phyloP scores from a whole-genome alignment of 2,113 vertebrate genomes.

The Galeopterus variegatus region DNA sequence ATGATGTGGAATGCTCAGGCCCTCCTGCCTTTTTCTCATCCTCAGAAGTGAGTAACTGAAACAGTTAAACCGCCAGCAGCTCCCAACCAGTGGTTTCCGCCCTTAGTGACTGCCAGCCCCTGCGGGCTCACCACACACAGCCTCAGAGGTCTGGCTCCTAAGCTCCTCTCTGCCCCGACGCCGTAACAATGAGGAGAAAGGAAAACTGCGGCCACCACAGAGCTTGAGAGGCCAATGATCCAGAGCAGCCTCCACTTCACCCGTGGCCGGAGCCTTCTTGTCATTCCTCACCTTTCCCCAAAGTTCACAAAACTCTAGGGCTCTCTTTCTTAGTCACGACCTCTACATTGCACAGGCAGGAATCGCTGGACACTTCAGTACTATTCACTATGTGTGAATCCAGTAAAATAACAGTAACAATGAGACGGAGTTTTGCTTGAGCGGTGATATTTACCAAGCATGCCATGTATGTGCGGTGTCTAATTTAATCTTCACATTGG shows the following conservation, averaged over 20 bases:
- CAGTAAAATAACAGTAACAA: neutral
- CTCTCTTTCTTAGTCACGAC: neutral
- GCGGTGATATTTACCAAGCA: neutral
- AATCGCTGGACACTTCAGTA: neutral
- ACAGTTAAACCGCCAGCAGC: slow-evolving; percentile 72
- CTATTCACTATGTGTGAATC: neutral
- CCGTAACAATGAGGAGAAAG: slow-evolving; percentile 74
- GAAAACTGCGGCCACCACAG: slow-evolving; percentile 11
- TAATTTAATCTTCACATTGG: neutral
- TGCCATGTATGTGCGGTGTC: neutral
- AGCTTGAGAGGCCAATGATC: neutral
- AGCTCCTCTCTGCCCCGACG: slow-evolving; percentile 66
- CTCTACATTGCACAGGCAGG: neutral
- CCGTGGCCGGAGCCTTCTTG: neutral
- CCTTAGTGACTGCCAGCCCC: slow-evolving; percentile 74
- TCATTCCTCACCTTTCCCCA: neutral
- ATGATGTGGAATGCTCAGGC: neutral
- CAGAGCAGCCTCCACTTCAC: neutral
- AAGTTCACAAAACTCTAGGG: neutral
- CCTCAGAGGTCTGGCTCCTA: slow-evolving; percentile 80
- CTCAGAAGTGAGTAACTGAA: slow-evolving; percentile 65
- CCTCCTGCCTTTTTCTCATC: slow-evolving; percentile 32
- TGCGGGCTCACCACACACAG: slow-evolving; percentile 75
- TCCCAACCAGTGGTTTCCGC: slow-evolving; percentile 76
- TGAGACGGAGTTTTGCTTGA: neutral